Evolutionary conservation across 2,888 invertebrate genomes (phyloP).

Genomic region (Horisme vitalbata): DNA sequence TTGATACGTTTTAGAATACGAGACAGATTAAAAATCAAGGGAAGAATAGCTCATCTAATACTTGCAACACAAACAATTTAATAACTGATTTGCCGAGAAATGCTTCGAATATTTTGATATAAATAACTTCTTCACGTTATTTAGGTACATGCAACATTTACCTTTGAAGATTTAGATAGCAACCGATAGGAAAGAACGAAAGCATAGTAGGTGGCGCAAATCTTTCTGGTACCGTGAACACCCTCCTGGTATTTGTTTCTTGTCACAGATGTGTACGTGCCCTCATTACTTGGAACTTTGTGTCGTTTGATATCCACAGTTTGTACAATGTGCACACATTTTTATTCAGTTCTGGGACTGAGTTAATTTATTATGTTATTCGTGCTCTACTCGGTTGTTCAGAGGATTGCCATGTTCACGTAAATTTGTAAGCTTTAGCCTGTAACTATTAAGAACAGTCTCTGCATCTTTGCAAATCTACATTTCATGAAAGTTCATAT

Average conservation of each 20-base stretch:
- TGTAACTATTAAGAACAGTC: conserved; percentile 6
- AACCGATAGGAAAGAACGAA: conserved; percentile 31
- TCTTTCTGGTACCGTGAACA: conserved; percentile 48
- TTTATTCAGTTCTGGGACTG: conserved; percentile 21
- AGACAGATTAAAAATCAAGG: not conserved
- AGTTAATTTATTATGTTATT: conserved; percentile 22
- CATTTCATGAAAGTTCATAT: no score
- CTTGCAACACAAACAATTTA: not conserved
- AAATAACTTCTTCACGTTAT: not conserved
- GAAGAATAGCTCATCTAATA: not conserved
- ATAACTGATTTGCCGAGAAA: no score
- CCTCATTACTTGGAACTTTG: conserved; percentile 57
- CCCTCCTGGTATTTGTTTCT: conserved; percentile 59
- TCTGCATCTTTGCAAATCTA: conserved; percentile 3
- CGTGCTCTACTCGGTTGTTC: conserved; percentile 8
- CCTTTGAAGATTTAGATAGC: conserved; percentile 30
- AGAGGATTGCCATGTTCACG: conserved; percentile 10
- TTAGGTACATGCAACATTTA: conserved; percentile 20
- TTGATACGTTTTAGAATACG: not conserved
- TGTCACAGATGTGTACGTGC: conserved; percentile 59
- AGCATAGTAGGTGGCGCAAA: conserved; percentile 46
- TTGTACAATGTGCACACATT: conserved; percentile 23
- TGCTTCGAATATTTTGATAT: no score
- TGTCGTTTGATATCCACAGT: conserved; percentile 31
- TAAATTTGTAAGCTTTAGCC: conserved; percentile 9